phyloP scores from a whole-genome alignment of 2,113 vertebrate species.

The Corythoichthys intestinalis region DNA sequence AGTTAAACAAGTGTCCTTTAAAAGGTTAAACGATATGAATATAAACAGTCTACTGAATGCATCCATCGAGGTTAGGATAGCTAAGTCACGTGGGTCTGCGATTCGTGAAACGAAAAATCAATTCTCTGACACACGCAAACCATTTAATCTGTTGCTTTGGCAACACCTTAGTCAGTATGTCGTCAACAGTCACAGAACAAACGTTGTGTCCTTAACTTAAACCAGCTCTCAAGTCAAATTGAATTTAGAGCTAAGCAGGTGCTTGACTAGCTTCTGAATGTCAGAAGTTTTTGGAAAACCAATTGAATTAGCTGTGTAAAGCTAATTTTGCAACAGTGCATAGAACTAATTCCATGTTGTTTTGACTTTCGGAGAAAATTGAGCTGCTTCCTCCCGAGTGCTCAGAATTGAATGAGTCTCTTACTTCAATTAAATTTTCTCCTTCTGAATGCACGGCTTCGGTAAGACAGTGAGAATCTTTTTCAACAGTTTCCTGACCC shows the following conservation, averaged over 20 bases:
- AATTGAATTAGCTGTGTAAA: not conserved
- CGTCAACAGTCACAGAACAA: slow-evolving; percentile 2
- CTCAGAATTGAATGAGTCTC: no score
- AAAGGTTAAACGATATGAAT: no score
- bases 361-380: no score
- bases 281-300: not conserved
- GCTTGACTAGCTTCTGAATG: not conserved
- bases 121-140: not conserved
- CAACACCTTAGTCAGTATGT: not conserved
- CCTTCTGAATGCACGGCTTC: no score
- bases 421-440: no score
- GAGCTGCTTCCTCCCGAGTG: no score
- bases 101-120: no score
- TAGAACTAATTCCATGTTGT: not conserved
- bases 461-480: no score
- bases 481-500: no score
- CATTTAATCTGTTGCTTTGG: slow-evolving; percentile 23
- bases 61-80: slow-evolving; percentile 1
- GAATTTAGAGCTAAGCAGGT: not conserved
- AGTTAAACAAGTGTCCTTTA: no score
- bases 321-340: not conserved
- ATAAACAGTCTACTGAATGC: no score
- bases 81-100: slow-evolving; percentile 21
- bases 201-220: slow-evolving; percentile 5
- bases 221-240: not conserved